These are phyloP conservation scores for Petrolisthes cinctipes DNA, from an alignment of 2,888 invertebrate genomes.

Conservation along the genomic window DNA sequence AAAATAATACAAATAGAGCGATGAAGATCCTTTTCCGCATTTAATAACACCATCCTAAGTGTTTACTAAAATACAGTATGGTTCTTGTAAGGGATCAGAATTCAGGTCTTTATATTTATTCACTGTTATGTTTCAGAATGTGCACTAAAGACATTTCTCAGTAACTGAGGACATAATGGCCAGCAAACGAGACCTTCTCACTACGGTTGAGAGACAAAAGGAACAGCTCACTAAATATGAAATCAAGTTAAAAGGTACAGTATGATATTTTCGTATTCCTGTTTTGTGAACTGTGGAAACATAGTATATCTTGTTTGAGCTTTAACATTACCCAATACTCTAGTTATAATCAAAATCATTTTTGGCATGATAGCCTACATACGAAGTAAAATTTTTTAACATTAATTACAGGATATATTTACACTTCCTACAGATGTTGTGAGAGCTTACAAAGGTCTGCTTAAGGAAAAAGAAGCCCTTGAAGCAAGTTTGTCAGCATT, in stretches of 20 bases:
- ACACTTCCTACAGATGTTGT: constrained; percentile 50
- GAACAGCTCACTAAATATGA: constrained; percentile 55
- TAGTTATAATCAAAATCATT: not conserved
- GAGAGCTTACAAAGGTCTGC: constrained; percentile 60
- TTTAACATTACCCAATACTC: not conserved
- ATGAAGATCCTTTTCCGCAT: too few species aligned
- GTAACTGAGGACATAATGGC: constrained; percentile 12
- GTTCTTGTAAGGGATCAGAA: too few species aligned
- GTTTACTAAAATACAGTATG: too few species aligned
- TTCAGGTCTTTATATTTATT: not conserved
- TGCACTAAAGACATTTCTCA: not conserved
- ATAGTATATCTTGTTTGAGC: not conserved
- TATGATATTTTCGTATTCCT: not conserved
- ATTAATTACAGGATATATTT: not conserved
- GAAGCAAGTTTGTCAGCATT: constrained; percentile 59
- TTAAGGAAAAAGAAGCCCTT: constrained; percentile 62
- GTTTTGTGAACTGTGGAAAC: not conserved
- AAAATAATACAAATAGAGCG: too few species aligned
- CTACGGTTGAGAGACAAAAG: constrained; percentile 55
- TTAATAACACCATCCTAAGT: too few species aligned
- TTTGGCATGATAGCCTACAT: not conserved
- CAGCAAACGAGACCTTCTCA: constrained; percentile 50
- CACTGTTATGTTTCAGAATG: constrained; percentile 24
- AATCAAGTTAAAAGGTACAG: constrained; percentile 48
- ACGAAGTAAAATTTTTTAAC: not conserved